Conservation (phyloP, 2,888 invertebrate genomes). For the Baccha elongata region DNA sequence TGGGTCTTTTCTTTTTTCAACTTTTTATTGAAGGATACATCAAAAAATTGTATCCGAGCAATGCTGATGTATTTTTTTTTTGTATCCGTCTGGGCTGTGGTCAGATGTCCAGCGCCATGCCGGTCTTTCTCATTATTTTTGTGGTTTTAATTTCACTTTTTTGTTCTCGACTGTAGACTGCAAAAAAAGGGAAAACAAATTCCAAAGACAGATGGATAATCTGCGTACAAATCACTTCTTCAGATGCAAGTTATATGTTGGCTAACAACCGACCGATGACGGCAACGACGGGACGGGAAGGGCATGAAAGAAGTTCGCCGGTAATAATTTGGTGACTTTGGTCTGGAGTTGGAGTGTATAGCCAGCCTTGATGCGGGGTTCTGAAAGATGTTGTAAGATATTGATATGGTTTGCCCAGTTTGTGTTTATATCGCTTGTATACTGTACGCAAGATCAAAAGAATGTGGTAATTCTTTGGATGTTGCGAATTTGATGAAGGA, state of each 20-base stretch:
- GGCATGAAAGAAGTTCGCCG: constrained; percentile 5
- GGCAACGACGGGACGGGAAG: too few relatives aligned
- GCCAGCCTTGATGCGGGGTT: not conserved
- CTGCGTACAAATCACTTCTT: constrained; percentile 54
- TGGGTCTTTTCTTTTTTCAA: not conserved
- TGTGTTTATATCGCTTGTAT: constrained; percentile 22
- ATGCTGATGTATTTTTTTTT: not conserved
- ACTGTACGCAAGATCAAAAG: constrained; percentile 35
- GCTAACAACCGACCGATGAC: too few relatives aligned
- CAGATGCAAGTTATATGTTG: constrained; percentile 5
- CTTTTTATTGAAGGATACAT: constrained; percentile 1
- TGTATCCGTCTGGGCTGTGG: constrained; percentile 48
- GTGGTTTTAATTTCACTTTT: constrained; percentile 73
- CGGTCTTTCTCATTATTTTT: constrained; percentile 66
- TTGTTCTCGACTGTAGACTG: constrained; percentile 1
- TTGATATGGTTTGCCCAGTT: constrained; percentile 42
- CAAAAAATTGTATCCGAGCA: constrained; percentile 33
- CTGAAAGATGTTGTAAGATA: constrained; percentile 43
- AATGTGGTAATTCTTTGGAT: constrained; percentile 33
- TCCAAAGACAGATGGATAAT: constrained; percentile 55
- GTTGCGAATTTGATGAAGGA: constrained; percentile 18
- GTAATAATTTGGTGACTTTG: constrained; percentile 38
- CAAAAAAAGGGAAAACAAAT: constrained; percentile 34
- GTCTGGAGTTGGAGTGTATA: constrained; percentile 2
- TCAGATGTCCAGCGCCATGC: constrained; percentile 45